Evolutionary conservation across 2,888 invertebrate genomes (phyloP).

Genomic region (Coecobrya sp.): DNA sequence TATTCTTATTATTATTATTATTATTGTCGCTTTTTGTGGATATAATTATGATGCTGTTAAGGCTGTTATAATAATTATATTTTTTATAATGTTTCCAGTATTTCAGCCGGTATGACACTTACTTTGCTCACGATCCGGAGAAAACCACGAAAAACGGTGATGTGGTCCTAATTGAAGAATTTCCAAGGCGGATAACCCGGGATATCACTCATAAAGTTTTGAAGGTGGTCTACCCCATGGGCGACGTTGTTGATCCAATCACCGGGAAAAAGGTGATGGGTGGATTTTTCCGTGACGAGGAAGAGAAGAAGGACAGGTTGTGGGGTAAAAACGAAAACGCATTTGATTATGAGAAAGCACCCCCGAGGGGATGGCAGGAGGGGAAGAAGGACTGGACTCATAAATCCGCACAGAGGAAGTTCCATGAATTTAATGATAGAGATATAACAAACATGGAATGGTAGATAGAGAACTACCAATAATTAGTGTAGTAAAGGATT

Average conservation of each 20-base stretch:
- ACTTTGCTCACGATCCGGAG: constrained; percentile 93
- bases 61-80: too few species aligned
- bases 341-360: constrained; percentile 92
- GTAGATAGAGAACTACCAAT: constrained; percentile 44
- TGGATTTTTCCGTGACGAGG: constrained; percentile 90
- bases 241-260: constrained; percentile 95
- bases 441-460: constrained; percentile 91
- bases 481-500: not conserved
- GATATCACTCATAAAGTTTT: constrained; percentile 94
- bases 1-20: constrained; percentile 48
- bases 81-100: constrained; percentile 90
- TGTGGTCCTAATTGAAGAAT: constrained; percentile 92
- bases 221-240: constrained; percentile 93
- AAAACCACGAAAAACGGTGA: constrained; percentile 94
- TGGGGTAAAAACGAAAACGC: constrained; percentile 85
- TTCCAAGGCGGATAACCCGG: constrained; percentile 92
- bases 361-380: constrained; percentile 94
- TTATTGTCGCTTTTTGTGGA: not conserved
- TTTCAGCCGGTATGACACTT: constrained; percentile 92
- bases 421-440: constrained; percentile 92
- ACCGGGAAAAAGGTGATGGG: constrained; percentile 93
- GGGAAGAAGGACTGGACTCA: constrained; percentile 94
- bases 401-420: constrained; percentile 93
- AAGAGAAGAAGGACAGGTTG: constrained; percentile 80
- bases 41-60: not conserved